Percentiles rank a stretch among this genome's conserved stretches.
phyloP scores from a whole-genome alignment of 2,888 invertebrate genomes.

The Altica lythri region DNA sequence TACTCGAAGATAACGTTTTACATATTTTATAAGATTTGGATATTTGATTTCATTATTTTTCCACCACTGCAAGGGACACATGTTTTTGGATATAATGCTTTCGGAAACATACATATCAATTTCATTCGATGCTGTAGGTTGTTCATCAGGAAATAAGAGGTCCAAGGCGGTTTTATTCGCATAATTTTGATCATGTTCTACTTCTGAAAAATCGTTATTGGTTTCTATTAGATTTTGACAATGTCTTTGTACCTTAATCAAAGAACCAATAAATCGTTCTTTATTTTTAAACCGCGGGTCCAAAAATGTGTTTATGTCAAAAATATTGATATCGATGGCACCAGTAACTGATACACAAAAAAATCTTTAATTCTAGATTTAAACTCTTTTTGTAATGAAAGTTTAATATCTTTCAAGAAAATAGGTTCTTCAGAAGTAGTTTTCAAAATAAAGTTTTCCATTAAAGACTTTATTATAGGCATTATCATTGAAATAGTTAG shows the following conservation, averaged over 20 bases:
- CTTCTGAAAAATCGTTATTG: background rate
- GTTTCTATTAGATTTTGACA: slow-evolving; percentile 19
- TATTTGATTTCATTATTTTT: slow-evolving; percentile 26
- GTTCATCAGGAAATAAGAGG: slow-evolving; percentile 24
- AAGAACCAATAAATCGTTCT: slow-evolving; percentile 25
- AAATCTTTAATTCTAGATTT: slow-evolving; percentile 13
- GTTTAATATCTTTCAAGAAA: slow-evolving; percentile 16
- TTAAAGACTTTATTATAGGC: slow-evolving; percentile 21
- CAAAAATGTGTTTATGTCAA: slow-evolving; percentile 26
- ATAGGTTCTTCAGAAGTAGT: slow-evolving; percentile 9
- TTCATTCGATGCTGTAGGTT: slow-evolving; percentile 12
- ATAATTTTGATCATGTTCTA: background rate
- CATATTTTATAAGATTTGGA: slow-evolving; percentile 19
- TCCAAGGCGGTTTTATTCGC: slow-evolving; percentile 28
- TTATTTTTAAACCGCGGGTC: slow-evolving; percentile 31
- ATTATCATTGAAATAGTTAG: slow-evolving; percentile 29
- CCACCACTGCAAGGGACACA: slow-evolving; percentile 27
- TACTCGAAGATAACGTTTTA: slow-evolving; percentile 21
- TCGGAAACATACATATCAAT: slow-evolving; percentile 22
- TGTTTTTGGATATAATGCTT: slow-evolving; percentile 19
- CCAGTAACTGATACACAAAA: slow-evolving; percentile 11
- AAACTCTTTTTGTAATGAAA: slow-evolving; percentile 12
- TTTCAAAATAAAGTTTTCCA: slow-evolving; percentile 27
- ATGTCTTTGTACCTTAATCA: slow-evolving; percentile 16
- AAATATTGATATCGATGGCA: slow-evolving; percentile 9